Percentiles rank a stretch among this genome's conserved stretches.
Conservation (phyloP, 2,113 vertebrate genomes). For the Rhinolophus sinicus region DNA sequence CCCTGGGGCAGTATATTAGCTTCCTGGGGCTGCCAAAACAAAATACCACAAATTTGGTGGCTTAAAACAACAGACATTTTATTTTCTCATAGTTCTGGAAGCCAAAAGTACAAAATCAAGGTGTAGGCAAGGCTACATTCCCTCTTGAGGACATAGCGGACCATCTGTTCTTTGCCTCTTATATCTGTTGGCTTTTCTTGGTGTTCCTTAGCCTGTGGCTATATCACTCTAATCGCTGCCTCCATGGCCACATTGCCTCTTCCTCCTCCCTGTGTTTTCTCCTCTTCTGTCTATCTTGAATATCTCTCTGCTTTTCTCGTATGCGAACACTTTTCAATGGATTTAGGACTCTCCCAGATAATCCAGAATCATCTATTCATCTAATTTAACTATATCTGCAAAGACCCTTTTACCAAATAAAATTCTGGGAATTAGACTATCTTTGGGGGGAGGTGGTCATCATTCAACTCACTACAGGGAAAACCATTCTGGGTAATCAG, state of each 20-base stretch:
- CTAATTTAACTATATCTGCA: not conserved
- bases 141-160: not conserved
- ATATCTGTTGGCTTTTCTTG: not conserved
- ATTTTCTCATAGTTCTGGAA: not conserved
- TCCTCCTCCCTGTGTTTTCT: not conserved
- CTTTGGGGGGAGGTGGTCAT: not conserved
- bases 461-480: not conserved
- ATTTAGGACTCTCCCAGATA: not conserved
- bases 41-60: not conserved
- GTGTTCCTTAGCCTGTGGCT: not conserved
- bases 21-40: not conserved
- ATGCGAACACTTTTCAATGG: not conserved
- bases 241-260: not conserved
- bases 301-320: not conserved
- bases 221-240: not conserved
- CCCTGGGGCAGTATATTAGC: not conserved
- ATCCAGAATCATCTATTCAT: not conserved
- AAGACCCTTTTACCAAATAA: slow-evolving; percentile 6
- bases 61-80: not conserved
- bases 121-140: not conserved
- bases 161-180: not conserved
- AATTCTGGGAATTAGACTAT: not conserved
- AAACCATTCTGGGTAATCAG: not conserved
- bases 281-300: not conserved
- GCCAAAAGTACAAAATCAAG: not conserved